These are phyloP conservation scores for Stenodema calcarata DNA, from an alignment of 2,888 invertebrate genomes.

Conservation along the genomic window DNA sequence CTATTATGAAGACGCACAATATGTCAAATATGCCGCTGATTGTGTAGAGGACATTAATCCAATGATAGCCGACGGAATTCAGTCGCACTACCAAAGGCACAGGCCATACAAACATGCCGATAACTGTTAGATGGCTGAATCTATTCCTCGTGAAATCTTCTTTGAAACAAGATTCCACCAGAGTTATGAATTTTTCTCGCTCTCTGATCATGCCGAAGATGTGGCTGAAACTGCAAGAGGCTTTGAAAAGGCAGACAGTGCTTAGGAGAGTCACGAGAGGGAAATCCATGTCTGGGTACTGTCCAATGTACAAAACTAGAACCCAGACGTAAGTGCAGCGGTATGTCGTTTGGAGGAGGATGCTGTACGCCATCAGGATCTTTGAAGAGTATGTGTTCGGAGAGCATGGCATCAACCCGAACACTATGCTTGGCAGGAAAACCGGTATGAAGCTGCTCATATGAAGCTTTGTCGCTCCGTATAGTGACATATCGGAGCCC, in stretches of 20 bases:
- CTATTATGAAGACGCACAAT: conserved; percentile 27
- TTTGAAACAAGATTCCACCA: not conserved
- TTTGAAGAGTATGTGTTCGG: not conserved
- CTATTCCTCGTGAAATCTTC: conserved; percentile 15
- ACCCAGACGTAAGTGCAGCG: not conserved
- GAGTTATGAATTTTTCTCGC: not conserved
- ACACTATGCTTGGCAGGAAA: conserved; percentile 16
- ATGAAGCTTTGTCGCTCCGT: not conserved
- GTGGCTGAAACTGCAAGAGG: not conserved
- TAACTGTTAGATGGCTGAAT: not conserved
- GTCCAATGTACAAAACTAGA: not conserved
- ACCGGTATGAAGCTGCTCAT: not conserved
- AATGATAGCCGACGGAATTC: not conserved
- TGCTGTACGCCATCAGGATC: not conserved
- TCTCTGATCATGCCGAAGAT: not conserved
- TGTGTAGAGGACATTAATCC: not conserved
- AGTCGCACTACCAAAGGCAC: not conserved
- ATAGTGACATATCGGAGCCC: not conserved
- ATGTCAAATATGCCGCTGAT: conserved; percentile 29
- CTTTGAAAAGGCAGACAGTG: conserved; percentile 29
- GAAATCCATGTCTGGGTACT: conserved; percentile 31
- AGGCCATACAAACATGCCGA: not conserved
- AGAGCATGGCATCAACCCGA: conserved; percentile 36
- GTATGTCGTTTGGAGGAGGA: not conserved
- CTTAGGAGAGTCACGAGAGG: not conserved